These are phyloP conservation scores for Otolemur garnettii DNA, from an alignment of 2,113 vertebrate genomes.

Conservation along the genomic window DNA sequence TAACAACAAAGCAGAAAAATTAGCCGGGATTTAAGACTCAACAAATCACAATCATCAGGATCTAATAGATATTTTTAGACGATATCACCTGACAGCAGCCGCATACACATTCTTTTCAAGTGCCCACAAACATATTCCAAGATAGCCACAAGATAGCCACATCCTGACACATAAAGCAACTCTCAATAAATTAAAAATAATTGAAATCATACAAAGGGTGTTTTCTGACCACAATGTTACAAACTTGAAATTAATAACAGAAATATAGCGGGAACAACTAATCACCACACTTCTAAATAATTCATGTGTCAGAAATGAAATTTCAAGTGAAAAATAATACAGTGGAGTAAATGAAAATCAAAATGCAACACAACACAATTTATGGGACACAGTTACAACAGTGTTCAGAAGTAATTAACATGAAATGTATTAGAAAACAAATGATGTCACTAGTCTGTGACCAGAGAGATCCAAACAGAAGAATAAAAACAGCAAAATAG, in stretches of 20 bases:
- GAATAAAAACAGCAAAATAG: constrained; percentile 25
- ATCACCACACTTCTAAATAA: not conserved
- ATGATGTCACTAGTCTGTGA: not conserved
- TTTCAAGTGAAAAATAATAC: not conserved
- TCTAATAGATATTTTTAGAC: not conserved
- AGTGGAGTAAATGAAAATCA: not conserved
- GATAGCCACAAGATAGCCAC: not conserved
- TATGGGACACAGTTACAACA: not conserved
- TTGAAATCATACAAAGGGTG: not conserved
- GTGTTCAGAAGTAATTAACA: not conserved
- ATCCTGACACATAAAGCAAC: not conserved
- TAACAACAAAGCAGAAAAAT: not conserved
- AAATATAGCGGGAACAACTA: not conserved
- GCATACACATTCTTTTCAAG: not conserved
- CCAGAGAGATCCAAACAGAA: not conserved
- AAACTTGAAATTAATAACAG: not conserved
- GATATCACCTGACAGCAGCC: not conserved
- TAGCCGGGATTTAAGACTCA: not conserved
- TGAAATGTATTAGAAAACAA: not conserved
- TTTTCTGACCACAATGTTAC: constrained; percentile 2
- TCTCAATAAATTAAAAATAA: constrained; percentile 1
- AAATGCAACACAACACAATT: not conserved
- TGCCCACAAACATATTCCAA: not conserved
- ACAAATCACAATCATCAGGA: not conserved
- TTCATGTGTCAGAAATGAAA: not conserved